Conservation (phyloP, 1,140 invertebrate species). For the Diorhabda carinulata region DNA sequence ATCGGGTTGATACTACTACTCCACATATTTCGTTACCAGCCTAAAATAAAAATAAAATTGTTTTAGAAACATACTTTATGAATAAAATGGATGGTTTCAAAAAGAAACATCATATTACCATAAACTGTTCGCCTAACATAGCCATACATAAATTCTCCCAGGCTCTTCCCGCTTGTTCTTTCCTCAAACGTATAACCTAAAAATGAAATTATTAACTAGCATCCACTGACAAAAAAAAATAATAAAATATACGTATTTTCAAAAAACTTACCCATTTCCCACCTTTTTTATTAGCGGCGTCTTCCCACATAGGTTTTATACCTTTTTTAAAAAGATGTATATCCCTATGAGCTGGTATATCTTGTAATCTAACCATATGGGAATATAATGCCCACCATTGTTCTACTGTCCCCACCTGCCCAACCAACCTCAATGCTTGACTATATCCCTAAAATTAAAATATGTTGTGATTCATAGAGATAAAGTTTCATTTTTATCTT, state of each 20-base stretch:
- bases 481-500: not conserved
- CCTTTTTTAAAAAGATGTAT: conserved; percentile 98
- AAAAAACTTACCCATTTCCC: conserved; percentile 83
- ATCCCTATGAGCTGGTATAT: conserved; percentile 87
- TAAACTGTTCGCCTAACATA: conserved; percentile 97
- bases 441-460: conserved; percentile 36
- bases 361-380: conserved; percentile 82
- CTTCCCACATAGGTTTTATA: conserved; percentile 99
- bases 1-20: conserved; percentile 77
- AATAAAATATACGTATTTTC: not conserved
- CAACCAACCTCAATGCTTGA: conserved; percentile 76
- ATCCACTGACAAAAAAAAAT: not conserved
- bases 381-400: conserved; percentile 96
- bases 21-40: conserved; percentile 97
- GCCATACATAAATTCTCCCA: conserved; percentile 99
- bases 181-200: conserved; percentile 76
- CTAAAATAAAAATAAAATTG: conserved; percentile 24
- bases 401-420: conserved; percentile 85
- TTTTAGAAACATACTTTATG: not conserved
- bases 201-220: conserved; percentile 23
- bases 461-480: not conserved
- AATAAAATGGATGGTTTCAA: not conserved
- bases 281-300: conserved; percentile 89
- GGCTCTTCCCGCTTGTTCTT: conserved; percentile 90
- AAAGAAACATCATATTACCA: conserved; percentile 59